These are phyloP conservation scores for Brachyopa scutellaris DNA, from an alignment of 2,888 invertebrate genomes.

Conservation along the genomic window DNA sequence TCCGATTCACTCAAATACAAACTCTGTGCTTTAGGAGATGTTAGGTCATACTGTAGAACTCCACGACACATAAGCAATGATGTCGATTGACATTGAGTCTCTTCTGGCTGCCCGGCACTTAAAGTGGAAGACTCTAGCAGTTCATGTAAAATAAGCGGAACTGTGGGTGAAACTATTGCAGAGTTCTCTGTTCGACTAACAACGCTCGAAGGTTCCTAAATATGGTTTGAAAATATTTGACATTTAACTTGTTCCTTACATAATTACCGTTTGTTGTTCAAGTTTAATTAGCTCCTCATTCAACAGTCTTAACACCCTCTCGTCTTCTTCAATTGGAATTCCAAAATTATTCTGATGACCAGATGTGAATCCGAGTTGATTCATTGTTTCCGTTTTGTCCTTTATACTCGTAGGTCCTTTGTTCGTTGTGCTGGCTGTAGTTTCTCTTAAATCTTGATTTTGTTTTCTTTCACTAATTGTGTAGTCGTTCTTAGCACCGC, in stretches of 20 bases:
- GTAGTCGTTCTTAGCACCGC: slow-evolving; percentile 25
- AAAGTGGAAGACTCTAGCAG: slow-evolving; percentile 76
- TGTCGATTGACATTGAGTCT: slow-evolving; percentile 80
- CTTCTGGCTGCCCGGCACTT: slow-evolving; percentile 72
- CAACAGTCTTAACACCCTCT: slow-evolving; percentile 80
- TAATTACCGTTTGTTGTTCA: slow-evolving; percentile 65
- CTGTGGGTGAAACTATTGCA: slow-evolving; percentile 84
- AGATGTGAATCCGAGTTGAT: slow-evolving; percentile 83
- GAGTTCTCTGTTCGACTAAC: slow-evolving; percentile 43
- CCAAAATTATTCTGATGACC: slow-evolving; percentile 86
- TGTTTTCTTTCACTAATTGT: slow-evolving; percentile 25
- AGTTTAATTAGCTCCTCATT: slow-evolving; percentile 76
- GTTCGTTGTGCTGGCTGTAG: background rate
- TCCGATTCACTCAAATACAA: slow-evolving; percentile 74
- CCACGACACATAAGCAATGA: slow-evolving; percentile 84
- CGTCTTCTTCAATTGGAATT: slow-evolving; percentile 85
- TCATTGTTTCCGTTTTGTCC: slow-evolving; percentile 67
- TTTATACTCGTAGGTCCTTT: background rate
- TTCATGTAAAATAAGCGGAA: slow-evolving; percentile 83
- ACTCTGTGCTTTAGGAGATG: slow-evolving; percentile 80
- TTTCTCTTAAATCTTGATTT: slow-evolving; percentile 11
- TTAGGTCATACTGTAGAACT: slow-evolving; percentile 86
- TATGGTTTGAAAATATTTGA: background rate
- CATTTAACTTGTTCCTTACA: background rate
- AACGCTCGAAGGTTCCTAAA: slow-evolving; percentile 31